phyloP scores from a whole-genome alignment of 2,113 vertebrate genomes.

The Cebus imitator region DNA sequence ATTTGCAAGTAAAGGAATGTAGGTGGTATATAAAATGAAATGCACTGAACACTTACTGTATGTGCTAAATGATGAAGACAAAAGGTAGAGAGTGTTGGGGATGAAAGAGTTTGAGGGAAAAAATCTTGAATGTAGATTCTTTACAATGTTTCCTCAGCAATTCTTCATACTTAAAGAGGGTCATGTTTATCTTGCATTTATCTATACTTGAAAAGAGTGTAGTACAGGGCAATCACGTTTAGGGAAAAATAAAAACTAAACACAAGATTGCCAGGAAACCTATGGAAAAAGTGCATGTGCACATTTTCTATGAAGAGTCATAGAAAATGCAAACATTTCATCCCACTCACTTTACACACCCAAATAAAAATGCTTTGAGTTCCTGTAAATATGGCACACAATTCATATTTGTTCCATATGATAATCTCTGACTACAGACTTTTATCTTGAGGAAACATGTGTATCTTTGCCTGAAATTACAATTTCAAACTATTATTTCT shows the following conservation, averaged over 20 bases:
- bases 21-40: not conserved
- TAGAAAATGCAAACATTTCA: not conserved
- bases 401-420: not conserved
- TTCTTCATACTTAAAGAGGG: not conserved
- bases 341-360: not conserved
- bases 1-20: not conserved
- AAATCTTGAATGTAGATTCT: not conserved
- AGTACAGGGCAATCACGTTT: not conserved
- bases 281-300: not conserved
- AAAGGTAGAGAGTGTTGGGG: not conserved
- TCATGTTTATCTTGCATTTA: not conserved
- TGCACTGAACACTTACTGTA: not conserved
- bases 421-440: not conserved
- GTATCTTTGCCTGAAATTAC: slow-evolving; percentile 1
- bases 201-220: not conserved
- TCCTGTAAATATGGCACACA: not conserved
- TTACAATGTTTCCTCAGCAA: not conserved
- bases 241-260: not conserved
- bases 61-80: not conserved
- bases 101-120: not conserved
- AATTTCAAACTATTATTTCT: not conserved
- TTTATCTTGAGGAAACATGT: not conserved
- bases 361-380: not conserved
- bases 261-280: not conserved
- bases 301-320: not conserved